phyloP scores from a whole-genome alignment of 2,797 vertebrate genomes.

The Dromococcyx pavoninus region DNA sequence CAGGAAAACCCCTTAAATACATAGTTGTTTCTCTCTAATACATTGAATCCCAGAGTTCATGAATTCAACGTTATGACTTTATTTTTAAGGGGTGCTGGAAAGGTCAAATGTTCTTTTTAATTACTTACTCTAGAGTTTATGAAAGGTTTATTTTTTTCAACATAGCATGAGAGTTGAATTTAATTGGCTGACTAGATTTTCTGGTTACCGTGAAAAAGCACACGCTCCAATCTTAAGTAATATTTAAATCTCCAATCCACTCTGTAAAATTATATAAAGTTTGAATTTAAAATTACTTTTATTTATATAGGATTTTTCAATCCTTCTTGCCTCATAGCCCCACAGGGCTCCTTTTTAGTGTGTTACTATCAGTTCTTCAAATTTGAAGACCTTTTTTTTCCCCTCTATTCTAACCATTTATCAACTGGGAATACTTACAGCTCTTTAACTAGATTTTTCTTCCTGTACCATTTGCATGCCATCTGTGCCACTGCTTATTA shows the following conservation, averaged over 20 bases:
- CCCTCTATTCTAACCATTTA: background rate
- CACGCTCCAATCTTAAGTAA: background rate
- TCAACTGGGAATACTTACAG: background rate
- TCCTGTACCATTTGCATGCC: background rate
- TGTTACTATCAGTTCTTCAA: background rate
- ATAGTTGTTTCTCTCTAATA: background rate
- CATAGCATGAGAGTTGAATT: background rate
- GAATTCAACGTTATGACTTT: background rate
- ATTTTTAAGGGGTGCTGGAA: background rate
- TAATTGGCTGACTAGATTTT: background rate
- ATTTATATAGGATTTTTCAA: background rate
- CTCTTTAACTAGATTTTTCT: background rate
- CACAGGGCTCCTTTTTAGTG: background rate
- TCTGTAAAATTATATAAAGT: background rate
- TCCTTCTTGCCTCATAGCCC: background rate
- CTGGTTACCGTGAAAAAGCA: background rate
- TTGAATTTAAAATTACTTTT: too few species aligned
- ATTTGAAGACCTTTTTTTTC: background rate
- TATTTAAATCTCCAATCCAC: background rate
- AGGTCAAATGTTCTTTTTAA: background rate
- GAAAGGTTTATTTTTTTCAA: background rate
- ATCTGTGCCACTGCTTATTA: background rate
- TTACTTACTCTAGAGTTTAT: background rate
- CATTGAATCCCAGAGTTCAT: background rate
- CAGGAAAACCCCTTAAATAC: background rate